A percentile compares a stretch with the other conserved stretches of the same genome.
These are phyloP conservation scores for Ibidorhyncha struthersii DNA, from an alignment of 2,113 vertebrate species.

Conservation along the genomic window DNA sequence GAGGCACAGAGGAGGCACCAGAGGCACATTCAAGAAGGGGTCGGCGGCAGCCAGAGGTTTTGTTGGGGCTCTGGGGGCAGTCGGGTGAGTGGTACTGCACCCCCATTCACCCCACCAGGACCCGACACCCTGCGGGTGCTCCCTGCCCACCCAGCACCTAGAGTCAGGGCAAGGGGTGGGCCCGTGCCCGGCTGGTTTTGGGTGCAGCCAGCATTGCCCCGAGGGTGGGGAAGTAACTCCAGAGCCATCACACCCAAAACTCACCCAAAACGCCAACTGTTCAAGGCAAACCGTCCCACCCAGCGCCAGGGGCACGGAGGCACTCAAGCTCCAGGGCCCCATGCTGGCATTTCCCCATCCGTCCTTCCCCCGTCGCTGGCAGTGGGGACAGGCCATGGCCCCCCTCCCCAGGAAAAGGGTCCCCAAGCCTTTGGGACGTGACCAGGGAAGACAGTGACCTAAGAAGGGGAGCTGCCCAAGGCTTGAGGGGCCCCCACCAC, in stretches of 20 bases:
- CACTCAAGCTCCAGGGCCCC: not conserved
- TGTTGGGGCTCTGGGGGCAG: fast-evolving
- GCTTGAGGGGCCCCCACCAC: not conserved
- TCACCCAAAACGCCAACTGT: not conserved
- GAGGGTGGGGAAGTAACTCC: not conserved
- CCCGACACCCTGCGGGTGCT: fast-evolving
- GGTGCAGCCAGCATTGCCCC: not conserved
- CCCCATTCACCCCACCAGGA: not conserved
- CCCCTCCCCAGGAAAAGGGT: not conserved
- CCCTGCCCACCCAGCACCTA: fast-evolving
- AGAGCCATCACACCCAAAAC: not conserved
- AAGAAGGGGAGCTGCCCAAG: fast-evolving
- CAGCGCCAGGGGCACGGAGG: not conserved
- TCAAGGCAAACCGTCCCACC: not conserved
- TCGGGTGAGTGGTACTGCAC: fast-evolving
- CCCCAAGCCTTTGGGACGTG: not conserved
- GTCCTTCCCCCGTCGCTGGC: too few relatives aligned
- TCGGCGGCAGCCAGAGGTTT: fast-evolving
- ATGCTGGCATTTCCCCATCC: not conserved
- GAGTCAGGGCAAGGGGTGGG: not conserved
- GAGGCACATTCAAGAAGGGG: fast-evolving
- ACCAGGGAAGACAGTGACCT: not conserved
- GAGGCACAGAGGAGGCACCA: not conserved
- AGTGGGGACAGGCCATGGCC: fast-evolving
- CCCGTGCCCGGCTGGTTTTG: not conserved